phyloP scores from a whole-genome alignment of 2,888 invertebrate genomes.

The Eupithecia tripunctaria region DNA sequence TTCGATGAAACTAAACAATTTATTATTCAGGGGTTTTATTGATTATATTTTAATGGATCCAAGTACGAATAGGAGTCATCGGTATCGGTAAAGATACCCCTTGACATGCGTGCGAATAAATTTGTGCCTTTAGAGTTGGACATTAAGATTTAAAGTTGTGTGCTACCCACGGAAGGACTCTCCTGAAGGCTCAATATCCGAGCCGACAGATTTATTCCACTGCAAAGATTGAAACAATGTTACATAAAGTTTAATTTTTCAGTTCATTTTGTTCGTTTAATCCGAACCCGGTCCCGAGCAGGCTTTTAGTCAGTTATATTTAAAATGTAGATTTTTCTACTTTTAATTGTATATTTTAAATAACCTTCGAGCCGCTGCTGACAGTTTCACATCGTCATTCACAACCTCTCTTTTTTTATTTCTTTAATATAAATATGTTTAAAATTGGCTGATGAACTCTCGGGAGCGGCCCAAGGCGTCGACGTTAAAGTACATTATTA shows the following conservation, averaged over 20 bases:
- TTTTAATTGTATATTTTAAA: conserved; percentile 71
- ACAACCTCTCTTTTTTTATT: conserved; percentile 69
- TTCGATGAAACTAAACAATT: conserved; percentile 21
- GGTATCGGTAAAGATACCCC: not conserved
- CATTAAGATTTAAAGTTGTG: not conserved
- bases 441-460: conserved; percentile 77
- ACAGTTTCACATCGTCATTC: conserved; percentile 71
- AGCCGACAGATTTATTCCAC: not conserved
- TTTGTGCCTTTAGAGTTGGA: not conserved
- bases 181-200: not conserved
- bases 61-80: conserved; percentile 21
- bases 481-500: conserved; percentile 71
- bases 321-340: conserved; percentile 72
- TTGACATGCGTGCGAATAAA: not conserved
- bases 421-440: conserved; percentile 70
- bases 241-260: conserved; percentile 39
- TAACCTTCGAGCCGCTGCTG: conserved; percentile 67
- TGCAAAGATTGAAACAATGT: conserved; percentile 25
- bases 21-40: conserved; percentile 8
- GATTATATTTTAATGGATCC: conserved; percentile 12
- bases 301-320: conserved; percentile 66
- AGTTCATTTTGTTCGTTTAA: conserved; percentile 69
- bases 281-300: conserved; percentile 73
- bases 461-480: conserved; percentile 63
- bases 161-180: not conserved